Evolutionary conservation across 2,888 invertebrate genomes (phyloP).

Genomic region (Hedya salicella): DNA sequence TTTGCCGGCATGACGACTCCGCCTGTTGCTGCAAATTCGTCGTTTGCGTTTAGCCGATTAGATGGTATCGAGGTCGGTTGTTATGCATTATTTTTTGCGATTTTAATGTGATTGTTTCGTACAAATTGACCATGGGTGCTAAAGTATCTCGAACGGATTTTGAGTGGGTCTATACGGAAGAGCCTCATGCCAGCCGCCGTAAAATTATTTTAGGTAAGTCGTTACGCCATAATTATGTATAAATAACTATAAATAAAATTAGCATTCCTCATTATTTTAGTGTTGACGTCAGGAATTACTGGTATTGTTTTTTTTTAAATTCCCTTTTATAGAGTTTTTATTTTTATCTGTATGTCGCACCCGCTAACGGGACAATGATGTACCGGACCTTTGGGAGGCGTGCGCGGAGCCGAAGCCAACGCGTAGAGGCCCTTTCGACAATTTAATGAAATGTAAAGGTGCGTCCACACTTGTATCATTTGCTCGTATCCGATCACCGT

Average conservation of each 20-base stretch:
- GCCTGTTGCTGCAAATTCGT: background rate
- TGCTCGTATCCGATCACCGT: no score
- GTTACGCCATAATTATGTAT: slow-evolving; percentile 41
- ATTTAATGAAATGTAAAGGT: no score
- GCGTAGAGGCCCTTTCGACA: no score
- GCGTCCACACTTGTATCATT: no score
- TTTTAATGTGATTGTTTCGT: slow-evolving; percentile 8
- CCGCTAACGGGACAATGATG: no score
- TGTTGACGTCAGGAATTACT: background rate
- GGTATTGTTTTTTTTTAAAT: slow-evolving; percentile 14
- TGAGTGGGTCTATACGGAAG: slow-evolving; percentile 98
- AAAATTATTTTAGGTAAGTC: slow-evolving; percentile 94
- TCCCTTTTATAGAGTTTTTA: no score
- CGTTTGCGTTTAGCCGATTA: background rate
- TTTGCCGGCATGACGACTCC: slow-evolving; percentile 3
- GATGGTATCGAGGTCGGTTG: slow-evolving; percentile 16
- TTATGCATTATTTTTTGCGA: slow-evolving; percentile 9
- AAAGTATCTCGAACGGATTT: slow-evolving; percentile 97
- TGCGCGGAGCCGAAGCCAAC: no score
- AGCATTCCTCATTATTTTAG: background rate
- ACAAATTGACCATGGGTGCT: slow-evolving; percentile 91
- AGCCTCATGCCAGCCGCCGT: slow-evolving; percentile 97
- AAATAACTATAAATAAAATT: slow-evolving; percentile 1
- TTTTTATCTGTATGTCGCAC: no score
- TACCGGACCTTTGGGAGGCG: no score